A percentile compares a stretch with the other conserved stretches of the same genome.
Evolutionary conservation across 2,888 invertebrate species (phyloP).

Genomic region (Eupithecia centaureata): DNA sequence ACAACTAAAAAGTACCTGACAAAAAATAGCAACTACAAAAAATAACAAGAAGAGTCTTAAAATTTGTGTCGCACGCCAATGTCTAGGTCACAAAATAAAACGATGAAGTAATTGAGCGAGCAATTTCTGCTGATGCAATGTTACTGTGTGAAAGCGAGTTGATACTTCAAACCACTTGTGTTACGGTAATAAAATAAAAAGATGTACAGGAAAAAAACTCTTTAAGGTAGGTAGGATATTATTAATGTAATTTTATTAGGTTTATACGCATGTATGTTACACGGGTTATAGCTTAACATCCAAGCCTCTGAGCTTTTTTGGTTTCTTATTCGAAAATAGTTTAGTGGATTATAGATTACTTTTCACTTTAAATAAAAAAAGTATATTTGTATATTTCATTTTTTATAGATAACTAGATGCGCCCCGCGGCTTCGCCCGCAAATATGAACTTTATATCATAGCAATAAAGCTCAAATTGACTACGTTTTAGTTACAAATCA

Average conservation of each 20-base stretch:
- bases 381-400: too few species aligned
- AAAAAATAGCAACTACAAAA: background rate
- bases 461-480: too few species aligned
- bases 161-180: conserved; percentile 4
- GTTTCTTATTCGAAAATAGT: background rate
- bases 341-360: background rate
- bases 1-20: background rate
- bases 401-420: too few species aligned
- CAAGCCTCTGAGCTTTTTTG: background rate
- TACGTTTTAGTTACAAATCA: too few species aligned
- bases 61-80: conserved; percentile 41
- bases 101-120: conserved; percentile 68
- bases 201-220: background rate
- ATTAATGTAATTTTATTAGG: background rate
- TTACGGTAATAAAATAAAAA: background rate
- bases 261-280: background rate
- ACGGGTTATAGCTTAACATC: background rate
- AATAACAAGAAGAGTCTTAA: conserved; percentile 14
- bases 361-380: too few species aligned
- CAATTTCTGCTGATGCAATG: conserved; percentile 58
- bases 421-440: too few species aligned
- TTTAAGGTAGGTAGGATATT: background rate
- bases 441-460: too few species aligned
- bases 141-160: conserved; percentile 58
- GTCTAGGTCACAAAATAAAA: conserved; percentile 68